Evolutionary conservation across 1,140 invertebrate genomes (phyloP), one percentile per base, ranked within the genome.

Genomic region (Achatina immaculata): DNA sequence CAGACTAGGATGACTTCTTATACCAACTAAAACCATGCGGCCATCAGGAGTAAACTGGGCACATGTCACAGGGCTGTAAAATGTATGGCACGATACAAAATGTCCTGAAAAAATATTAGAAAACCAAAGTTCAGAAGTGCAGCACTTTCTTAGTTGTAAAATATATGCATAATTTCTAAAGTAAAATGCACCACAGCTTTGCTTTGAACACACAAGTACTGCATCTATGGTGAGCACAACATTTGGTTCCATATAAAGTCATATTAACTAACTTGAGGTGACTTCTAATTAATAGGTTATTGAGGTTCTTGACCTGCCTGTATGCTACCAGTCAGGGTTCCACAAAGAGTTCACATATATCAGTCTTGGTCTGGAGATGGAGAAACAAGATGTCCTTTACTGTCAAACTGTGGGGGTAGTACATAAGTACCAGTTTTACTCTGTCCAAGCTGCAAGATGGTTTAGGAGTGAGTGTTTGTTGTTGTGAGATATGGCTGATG

Each of bases 41-140:
- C 74, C 55, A 43, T 76, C 74, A 38, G 74, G 55, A 40, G 48
- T 62, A 38, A 76, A 34, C 45, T 76, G 51, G 16, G 74, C 74
- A 42, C 66, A 73, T 1, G 74, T 81, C 11, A 83, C 43, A 11
- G 55, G 36, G 14, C 24, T 45, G 58, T 83, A 66, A 51, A 81
- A 83, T 2, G 78, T 81, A 55, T 81, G 78, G 68, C 45, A 58
- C 19, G 78, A 66, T 69, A 78, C 31, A 65, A 81, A 78, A 34
- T 58, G 19, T 14, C 82, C 82, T 83, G 62, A 42, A 79, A 65
- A 40, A 21, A 34, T n/a, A 58, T 28, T 42, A 19, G 36, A 38
- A 4, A 48, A 24, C 48, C 16, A 51, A 9, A 55, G 19, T 28
- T 6, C 21, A 38, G 21, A 51, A n/a, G 34, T 51, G 11, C 55